A percentile compares a stretch with the other conserved stretches of the same genome.
phyloP scores from a whole-genome alignment of 2,797 vertebrate genomes.

The Gallinago stenura region DNA sequence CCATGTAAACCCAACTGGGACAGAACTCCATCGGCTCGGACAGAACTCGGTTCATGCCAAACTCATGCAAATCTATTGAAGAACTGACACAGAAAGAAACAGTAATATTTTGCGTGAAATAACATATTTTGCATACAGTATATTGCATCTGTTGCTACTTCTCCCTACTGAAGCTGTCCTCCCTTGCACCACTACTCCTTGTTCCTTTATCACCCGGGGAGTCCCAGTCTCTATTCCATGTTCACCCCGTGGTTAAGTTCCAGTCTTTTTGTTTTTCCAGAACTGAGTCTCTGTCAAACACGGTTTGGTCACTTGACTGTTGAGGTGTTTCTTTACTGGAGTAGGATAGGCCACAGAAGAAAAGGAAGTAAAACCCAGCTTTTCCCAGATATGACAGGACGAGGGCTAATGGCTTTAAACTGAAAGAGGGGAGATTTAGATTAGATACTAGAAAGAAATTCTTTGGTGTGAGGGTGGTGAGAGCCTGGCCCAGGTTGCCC shows the following conservation, averaged over 20 bases:
- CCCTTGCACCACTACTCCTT: not conserved
- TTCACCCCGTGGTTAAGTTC: not conserved
- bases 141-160: not conserved
- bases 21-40: not conserved
- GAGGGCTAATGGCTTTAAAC: too few relatives aligned
- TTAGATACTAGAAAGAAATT: too few relatives aligned
- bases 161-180: not conserved
- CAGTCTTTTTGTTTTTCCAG: not conserved
- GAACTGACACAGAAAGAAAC: not conserved
- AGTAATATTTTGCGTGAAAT: not conserved
- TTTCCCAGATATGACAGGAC: not conserved
- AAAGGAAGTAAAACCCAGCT: not conserved
- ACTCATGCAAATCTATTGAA: not conserved
- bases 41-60: not conserved
- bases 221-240: not conserved
- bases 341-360: not conserved
- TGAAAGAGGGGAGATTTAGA: too few relatives aligned
- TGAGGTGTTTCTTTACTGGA: not conserved
- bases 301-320: not conserved
- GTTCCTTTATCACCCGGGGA: not conserved
- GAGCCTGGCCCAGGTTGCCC: too few relatives aligned
- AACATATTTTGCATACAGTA: not conserved
- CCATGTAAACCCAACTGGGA: accelerated
- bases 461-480: too few relatives aligned
- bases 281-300: not conserved